These are phyloP conservation scores for Ectemnius cavifrons DNA, from an alignment of 2,888 invertebrate genomes.

Conservation along the genomic window DNA sequence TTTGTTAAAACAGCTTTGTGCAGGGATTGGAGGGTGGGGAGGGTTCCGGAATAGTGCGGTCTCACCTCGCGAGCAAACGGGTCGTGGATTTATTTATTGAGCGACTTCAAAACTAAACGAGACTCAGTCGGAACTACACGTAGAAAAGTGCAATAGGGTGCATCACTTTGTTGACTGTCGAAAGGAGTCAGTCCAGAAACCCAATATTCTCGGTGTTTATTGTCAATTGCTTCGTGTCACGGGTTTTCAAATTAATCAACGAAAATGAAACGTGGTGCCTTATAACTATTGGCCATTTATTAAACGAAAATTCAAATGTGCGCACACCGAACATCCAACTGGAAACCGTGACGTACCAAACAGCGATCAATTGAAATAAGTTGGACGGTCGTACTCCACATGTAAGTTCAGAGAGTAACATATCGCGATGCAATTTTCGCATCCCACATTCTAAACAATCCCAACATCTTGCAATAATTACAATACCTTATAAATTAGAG, in stretches of 20 bases:
- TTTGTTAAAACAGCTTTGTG: slow-evolving; percentile 9
- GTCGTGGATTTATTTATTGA: no score
- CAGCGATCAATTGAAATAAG: no score
- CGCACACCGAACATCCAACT: no score
- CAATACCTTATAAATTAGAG: slow-evolving; percentile 16
- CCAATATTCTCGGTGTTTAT: no score
- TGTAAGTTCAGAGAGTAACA: not conserved
- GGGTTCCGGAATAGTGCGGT: no score
- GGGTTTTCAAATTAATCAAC: slow-evolving; percentile 29
- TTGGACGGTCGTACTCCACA: no score
- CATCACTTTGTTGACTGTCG: not conserved
- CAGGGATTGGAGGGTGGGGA: not conserved
- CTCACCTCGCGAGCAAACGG: no score
- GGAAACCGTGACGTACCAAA: no score
- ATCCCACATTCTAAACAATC: no score
- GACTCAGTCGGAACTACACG: not conserved
- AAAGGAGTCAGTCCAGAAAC: no score
- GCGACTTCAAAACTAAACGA: not conserved
- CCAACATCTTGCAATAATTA: slow-evolving; percentile 3
- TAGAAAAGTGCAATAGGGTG: slow-evolving; percentile 8
- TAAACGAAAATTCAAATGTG: not conserved
- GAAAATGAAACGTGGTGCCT: slow-evolving; percentile 48
- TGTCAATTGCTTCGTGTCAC: not conserved
- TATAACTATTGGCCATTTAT: slow-evolving; percentile 29
- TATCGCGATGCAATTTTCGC: not conserved